Evolutionary conservation across 2,113 vertebrate genomes (phyloP), one percentile per base, ranked within the genome.

Genomic region (Nesoenas mayeri): DNA sequence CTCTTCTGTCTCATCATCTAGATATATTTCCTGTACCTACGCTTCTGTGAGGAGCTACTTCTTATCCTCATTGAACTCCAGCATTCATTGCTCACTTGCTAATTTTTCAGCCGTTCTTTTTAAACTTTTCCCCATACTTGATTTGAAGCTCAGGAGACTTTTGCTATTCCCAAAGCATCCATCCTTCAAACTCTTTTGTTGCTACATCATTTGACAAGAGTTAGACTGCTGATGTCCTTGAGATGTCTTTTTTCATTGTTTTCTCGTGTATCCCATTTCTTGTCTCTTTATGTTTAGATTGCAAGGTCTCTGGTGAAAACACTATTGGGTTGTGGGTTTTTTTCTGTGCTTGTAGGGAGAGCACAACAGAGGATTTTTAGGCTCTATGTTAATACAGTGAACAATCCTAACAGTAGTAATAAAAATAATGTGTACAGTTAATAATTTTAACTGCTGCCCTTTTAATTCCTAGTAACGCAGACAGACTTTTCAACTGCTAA

Each of bases 291-390:
- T 53, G 18, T 80, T 85, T 91, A 84, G 34, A 64, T 89, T 75
- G 10, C 47, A 65, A 69, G 44, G 31, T 50, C 18, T 44, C 50
- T 79, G 32, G 11, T 79, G 57, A 60, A 82, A 71, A 61, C 8
- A 7, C 5, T 36, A 5, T 19, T 20, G 34, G 15, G 3, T 1
- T 38, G 69, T 1, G n/a, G n/a, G n/a, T n/a, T n/a, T n/a, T n/a
- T 40, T 85, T 17, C 58, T 79, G 38, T 66, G 32, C 28, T 79
- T 91, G 13, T 29, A 65, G 44, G 61, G 19, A 70, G 18, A 2
- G 9, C 29, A 65, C 71, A 85, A 86, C 21, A 91, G 21, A 77
- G 10, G 6, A 7, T 2, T 10, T 82, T 65, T 50, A 61, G n/a
- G 12, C 48, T 65, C 22, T 82, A 36, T 79, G 58, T 61, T 48